These are phyloP conservation scores for Brachionus rubens DNA, from an alignment of 1,140 invertebrate genomes.

Conservation along the genomic window DNA sequence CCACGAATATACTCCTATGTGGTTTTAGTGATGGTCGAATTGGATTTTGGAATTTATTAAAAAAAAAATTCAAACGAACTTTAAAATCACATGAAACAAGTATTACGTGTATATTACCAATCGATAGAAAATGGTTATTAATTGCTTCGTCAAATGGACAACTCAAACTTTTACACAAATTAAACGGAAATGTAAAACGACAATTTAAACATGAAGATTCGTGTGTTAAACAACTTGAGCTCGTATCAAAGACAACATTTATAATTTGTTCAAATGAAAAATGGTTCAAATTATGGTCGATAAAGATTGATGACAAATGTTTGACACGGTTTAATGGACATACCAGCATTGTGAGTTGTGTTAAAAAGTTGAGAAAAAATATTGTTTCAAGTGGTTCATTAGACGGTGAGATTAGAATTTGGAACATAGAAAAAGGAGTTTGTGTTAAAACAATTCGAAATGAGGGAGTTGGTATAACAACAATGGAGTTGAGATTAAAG, in stretches of 20 bases:
- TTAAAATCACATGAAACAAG: background rate
- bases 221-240: background rate
- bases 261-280: background rate
- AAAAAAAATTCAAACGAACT: background rate
- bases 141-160: background rate
- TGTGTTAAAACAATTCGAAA: background rate
- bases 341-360: background rate
- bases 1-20: background rate
- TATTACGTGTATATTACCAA: background rate
- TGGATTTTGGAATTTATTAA: background rate
- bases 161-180: background rate
- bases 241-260: background rate
- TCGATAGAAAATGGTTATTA: background rate
- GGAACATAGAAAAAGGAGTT: background rate
- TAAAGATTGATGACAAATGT: background rate
- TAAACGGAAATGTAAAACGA: background rate
- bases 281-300: background rate
- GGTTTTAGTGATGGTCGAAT: background rate
- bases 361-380: background rate
- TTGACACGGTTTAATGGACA: background rate
- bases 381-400: background rate
- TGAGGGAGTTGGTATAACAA: background rate
- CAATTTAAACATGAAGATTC: background rate
- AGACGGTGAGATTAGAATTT: background rate
- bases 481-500: background rate